Evolutionary conservation across 23 tunicate species (phyloP).

Genomic region (Oikopleura albicans): DNA sequence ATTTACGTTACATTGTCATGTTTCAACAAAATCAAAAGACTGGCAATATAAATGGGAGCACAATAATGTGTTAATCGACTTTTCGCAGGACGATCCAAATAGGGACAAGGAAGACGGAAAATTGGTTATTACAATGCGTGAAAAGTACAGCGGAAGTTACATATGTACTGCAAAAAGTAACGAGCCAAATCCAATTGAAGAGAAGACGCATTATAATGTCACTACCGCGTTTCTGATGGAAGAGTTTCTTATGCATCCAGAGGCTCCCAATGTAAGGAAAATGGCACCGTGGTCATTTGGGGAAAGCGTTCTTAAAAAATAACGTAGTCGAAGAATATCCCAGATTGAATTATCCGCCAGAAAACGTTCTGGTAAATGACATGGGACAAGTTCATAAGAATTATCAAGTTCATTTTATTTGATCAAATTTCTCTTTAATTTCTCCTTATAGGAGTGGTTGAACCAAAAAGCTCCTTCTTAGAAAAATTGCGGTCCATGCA

Average conservation of each 20-base stretch:
- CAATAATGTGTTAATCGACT: background rate
- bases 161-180: background rate
- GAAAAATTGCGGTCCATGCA: no score
- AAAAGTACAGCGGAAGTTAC: background rate
- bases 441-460: no score
- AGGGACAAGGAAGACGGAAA: background rate
- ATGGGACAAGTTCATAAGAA: no score
- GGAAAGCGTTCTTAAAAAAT: no score
- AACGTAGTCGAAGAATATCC: no score
- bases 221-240: background rate
- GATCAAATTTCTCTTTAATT: no score
- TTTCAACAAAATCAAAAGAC: background rate
- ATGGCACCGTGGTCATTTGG: no score
- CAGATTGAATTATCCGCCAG: no score
- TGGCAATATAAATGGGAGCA: background rate
- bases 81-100: background rate
- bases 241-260: background rate
- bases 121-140: constrained; percentile 3
- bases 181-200: background rate
- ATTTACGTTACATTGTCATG: background rate
- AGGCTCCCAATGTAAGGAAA: no score
- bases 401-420: no score
- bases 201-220: background rate
- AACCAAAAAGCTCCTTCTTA: no score
- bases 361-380: no score